These are phyloP conservation scores for Periparus ater DNA, from an alignment of 2,797 vertebrate species.

Conservation along the genomic window DNA sequence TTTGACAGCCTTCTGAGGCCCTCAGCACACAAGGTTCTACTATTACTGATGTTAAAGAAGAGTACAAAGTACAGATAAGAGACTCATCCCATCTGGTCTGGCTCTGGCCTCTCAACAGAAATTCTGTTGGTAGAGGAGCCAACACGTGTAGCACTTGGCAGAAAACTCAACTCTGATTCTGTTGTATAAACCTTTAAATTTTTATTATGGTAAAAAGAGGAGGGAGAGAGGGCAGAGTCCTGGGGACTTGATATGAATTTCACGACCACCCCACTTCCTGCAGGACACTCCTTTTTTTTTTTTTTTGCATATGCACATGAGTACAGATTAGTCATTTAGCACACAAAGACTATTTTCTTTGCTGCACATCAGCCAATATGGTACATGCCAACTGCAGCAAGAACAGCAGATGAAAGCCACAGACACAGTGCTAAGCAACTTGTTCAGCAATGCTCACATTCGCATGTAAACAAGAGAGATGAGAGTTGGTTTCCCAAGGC, in stretches of 20 bases:
- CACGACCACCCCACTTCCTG: not conserved
- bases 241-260: not conserved
- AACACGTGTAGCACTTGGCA: not conserved
- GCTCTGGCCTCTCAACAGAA: not conserved
- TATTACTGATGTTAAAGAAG: not conserved
- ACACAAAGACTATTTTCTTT: not conserved
- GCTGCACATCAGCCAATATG: slow-evolving; percentile 32
- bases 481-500: not conserved
- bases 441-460: not conserved
- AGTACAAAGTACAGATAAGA: not conserved
- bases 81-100: not conserved
- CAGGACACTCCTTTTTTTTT: not conserved
- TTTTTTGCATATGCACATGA: not conserved
- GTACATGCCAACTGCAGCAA: slow-evolving; percentile 6
- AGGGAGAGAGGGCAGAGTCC: not conserved
- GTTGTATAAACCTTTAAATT: slow-evolving; percentile 27
- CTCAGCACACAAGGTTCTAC: not conserved
- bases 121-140: not conserved
- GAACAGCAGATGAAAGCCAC: slow-evolving; percentile 53
- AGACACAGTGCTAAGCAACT: slow-evolving; percentile 50
- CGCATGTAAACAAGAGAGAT: slow-evolving; percentile 13
- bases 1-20: not conserved
- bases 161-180: slow-evolving; percentile 8
- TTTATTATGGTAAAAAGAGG: slow-evolving; percentile 42
- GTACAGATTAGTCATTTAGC: not conserved